Evolutionary conservation across 2,888 invertebrate species (phyloP), one percentile per base, ranked within the genome.

Genomic region (Sarcophaga carnaria): DNA sequence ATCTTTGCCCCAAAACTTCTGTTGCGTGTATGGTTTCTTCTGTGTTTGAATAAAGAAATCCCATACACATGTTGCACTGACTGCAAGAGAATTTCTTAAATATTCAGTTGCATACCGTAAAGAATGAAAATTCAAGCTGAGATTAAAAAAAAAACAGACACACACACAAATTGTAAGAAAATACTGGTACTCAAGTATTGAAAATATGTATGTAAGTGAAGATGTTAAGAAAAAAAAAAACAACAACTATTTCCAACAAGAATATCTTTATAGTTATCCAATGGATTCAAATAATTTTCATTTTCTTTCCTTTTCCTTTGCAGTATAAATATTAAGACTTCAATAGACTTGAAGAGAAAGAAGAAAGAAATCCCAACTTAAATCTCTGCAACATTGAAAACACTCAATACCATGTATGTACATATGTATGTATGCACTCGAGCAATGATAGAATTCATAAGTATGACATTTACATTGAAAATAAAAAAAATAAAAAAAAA

Each of bases 131-230:
- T 12, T 54, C n/a, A 64, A 2, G 17, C 69, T 27, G 1, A 37
- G 37, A 37, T 37, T 37, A 8, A 54, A 54, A 5, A 54, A 14
- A 12, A 22, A 3, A 27, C 2, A 25, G 14, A 20, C 8, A 5
- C 2, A 20, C 22, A 27, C 14, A 22, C 54, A 64, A 22, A 22
- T 22, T 72, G 37, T 47, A 75, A 69, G 70, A 45, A 54, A 74
- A 79, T 71, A 82, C 70, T 71, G 63, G 25, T 59, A 66, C 47
- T 71, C 82, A 66, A 71, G 77, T 71, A 82, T 60, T 71, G 71
- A 76, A 66, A 66, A 80, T 74, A 76, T 76, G 70, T 74, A 76
- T 76, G 70, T 71, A 75, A 77, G 71, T 82, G 76, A 66, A 71
- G 64, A 47, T 64, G 47, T 47, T 62, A 49, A n/a, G 5, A 64